A percentile compares a stretch with the other conserved stretches of the same genome.
Evolutionary conservation across 2,888 invertebrate species (phyloP).

Genomic region (Cephus nigrinus): DNA sequence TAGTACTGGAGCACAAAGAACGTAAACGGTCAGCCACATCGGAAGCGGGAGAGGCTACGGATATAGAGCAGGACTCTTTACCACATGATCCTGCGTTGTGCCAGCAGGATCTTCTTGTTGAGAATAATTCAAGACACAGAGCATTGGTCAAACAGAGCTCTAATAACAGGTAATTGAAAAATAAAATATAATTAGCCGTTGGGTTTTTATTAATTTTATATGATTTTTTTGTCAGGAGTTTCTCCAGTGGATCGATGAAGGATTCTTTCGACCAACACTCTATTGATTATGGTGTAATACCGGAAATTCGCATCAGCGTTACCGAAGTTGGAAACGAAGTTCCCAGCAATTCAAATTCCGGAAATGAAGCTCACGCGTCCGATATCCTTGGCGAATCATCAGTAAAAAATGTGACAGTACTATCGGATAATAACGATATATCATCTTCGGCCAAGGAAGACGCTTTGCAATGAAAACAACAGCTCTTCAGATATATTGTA

Average conservation of each 20-base stretch:
- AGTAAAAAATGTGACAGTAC: not conserved
- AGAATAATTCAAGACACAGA: conserved; percentile 11
- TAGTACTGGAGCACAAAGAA: conserved; percentile 28
- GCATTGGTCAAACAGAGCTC: not conserved
- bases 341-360: not conserved
- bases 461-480: not conserved
- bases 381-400: not conserved
- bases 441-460: not conserved
- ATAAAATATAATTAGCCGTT: conserved; percentile 13
- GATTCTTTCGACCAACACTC: conserved; percentile 38
- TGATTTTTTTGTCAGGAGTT: not conserved
- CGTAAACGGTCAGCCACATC: conserved; percentile 48
- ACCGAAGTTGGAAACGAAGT: conserved; percentile 14
- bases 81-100: conserved; percentile 35
- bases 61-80: conserved; percentile 46
- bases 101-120: not conserved
- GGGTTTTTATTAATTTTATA: not conserved
- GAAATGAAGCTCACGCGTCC: not conserved
- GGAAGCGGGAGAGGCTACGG: conserved; percentile 48
- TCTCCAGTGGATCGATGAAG: conserved; percentile 16
- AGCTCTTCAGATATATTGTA: not conserved
- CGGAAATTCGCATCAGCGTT: conserved; percentile 44
- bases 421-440: not conserved
- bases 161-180: conserved; percentile 6
- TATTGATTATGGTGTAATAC: conserved; percentile 31